Conservation (phyloP, 2,113 vertebrate genomes). For the Desmodus rotundus region DNA sequence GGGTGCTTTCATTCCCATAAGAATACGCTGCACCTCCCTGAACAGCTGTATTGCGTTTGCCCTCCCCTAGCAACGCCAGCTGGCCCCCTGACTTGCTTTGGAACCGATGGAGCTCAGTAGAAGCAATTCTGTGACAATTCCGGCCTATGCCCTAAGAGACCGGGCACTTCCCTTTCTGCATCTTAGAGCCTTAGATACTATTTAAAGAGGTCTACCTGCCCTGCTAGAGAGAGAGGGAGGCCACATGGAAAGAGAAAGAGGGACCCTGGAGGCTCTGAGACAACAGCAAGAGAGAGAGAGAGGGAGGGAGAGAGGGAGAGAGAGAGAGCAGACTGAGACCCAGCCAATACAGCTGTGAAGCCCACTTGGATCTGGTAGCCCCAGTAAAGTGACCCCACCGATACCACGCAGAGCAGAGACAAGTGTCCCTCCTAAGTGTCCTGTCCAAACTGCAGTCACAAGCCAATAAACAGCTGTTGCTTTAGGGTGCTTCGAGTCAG, state of each 20-base stretch:
- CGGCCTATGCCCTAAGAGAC: background rate
- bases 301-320: background rate
- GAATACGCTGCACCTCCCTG: background rate
- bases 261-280: background rate
- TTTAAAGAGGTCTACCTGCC: background rate
- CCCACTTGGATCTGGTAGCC: background rate
- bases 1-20: background rate
- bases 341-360: background rate
- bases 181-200: background rate
- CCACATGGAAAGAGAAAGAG: background rate
- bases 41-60: background rate
- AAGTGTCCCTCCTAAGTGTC: background rate
- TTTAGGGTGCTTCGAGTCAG: background rate
- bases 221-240: background rate
- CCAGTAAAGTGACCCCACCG: background rate
- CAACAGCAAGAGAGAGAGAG: background rate
- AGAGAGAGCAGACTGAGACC: background rate
- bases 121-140: background rate
- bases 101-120: background rate
- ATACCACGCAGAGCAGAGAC: background rate
- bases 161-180: background rate
- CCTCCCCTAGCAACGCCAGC: background rate
- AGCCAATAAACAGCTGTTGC: background rate
- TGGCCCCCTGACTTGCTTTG: background rate
- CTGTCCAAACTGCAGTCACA: background rate